phyloP scores from a whole-genome alignment of 2,888 invertebrate genomes.

The Zootermopsis nevadensis region DNA sequence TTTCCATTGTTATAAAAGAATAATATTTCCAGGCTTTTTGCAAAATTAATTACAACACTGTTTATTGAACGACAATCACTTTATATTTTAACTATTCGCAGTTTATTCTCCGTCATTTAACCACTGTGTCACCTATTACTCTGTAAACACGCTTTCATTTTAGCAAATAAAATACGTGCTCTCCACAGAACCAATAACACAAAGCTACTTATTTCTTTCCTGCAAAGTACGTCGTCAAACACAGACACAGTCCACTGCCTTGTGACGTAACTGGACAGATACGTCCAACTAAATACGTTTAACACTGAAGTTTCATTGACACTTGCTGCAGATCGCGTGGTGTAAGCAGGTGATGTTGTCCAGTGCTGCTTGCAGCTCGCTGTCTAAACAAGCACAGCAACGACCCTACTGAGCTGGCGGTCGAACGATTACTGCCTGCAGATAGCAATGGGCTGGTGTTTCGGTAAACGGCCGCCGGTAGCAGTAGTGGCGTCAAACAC shows the following conservation, averaged over 20 bases:
- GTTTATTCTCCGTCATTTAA: background rate
- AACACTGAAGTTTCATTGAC: background rate
- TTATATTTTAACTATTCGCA: background rate
- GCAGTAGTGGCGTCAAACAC: conserved; percentile 53
- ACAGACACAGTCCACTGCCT: background rate
- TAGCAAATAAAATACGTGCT: background rate
- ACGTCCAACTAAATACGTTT: background rate
- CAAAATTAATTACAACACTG: background rate
- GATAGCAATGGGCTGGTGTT: conserved; percentile 46
- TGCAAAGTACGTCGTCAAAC: background rate
- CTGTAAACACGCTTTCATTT: background rate
- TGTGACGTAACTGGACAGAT: background rate
- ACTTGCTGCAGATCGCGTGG: conserved; percentile 4
- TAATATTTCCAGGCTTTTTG: background rate
- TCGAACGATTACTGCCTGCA: conserved; percentile 50
- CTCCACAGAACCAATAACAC: background rate
- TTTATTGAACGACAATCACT: background rate
- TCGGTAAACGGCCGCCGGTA: conserved; percentile 53
- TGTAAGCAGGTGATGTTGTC: background rate
- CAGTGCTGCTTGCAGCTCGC: background rate
- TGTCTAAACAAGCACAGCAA: background rate
- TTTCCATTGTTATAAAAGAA: too few species aligned
- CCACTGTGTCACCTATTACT: background rate
- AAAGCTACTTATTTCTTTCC: background rate
- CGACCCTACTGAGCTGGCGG: conserved; percentile 36